Base-by-base conservation (phyloP, 2,888 invertebrate species). In the Lomographa bimaculata region DNA sequence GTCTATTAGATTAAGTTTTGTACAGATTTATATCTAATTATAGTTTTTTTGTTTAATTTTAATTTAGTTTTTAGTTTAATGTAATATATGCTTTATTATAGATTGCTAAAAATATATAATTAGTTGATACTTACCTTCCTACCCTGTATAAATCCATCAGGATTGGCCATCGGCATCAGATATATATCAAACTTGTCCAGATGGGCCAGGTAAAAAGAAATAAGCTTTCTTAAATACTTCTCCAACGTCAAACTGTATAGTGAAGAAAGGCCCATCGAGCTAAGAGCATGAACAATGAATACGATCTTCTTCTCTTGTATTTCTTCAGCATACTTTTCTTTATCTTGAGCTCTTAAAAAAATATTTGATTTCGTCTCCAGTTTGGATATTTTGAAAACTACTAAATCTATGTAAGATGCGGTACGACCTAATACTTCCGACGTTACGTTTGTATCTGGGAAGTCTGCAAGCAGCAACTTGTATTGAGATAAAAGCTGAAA, bases 111-210 rank as follows among this genome's bases (percentile, higher is more conserved):
- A n/a, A n/a, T n/a, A n/a, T n/a, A n/a, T n/a, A n/a, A n/a, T n/a
- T n/a, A n/a, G n/a, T n/a, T n/a, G n/a, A n/a, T 29, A 23, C 46
- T 45, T 6, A 46, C 50, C 29, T 38, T 29, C 27, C 5, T 39
- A 1, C 7, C 21, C 16, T 28, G 10, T 7, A 41, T 19, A 29
- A 39, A 57, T 0, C 84, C 86, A 43, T 87, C 87, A 4, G 87
- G 87, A 59, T 87, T 87, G 0, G 78, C 85, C 60, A 86, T 48
- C 0, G 87, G 86, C 41, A 87, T 72, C 6, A 85, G 11, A 51
- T 63, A 86, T 62, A 87, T 79, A 35, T 87, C 84, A 35, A 84
- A 87, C 25, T 75, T 69, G 19, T 83, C 69, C 48, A 86, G 61
- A 67, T 81, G 70, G 0, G 43, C 39, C 1, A 74, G 46, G 46